Conservation (phyloP, 2,888 invertebrate species). For the Lycaena phlaeas region DNA sequence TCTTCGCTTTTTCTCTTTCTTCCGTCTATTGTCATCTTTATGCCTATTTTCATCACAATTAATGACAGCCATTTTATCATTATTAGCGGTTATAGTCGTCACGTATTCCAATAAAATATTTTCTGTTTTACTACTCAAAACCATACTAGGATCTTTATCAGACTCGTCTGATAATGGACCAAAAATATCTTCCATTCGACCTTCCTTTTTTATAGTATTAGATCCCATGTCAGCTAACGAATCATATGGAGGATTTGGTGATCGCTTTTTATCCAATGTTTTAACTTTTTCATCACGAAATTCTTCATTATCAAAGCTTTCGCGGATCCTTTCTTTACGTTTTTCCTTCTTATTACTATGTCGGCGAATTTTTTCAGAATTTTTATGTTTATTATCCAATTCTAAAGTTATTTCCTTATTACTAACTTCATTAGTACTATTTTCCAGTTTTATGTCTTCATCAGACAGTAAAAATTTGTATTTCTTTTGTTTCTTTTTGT, state of each 20-base stretch:
- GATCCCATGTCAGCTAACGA: constrained; percentile 32
- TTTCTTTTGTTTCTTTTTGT: constrained; percentile 88
- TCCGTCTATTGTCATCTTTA: constrained; percentile 72
- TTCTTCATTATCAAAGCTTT: constrained; percentile 60
- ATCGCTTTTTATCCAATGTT: constrained; percentile 72
- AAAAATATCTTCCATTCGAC: constrained; percentile 91
- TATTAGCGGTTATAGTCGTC: constrained; percentile 23
- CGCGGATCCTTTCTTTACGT: constrained; percentile 71
- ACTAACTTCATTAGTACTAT: constrained; percentile 29
- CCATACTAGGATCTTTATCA: constrained; percentile 39
- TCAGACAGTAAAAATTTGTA: constrained; percentile 79
- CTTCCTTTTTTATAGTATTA: constrained; percentile 75
- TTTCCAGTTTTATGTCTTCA: constrained; percentile 61
- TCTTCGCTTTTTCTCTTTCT: constrained; percentile 76
- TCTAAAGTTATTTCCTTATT: constrained; percentile 23
- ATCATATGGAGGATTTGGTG: constrained; percentile 35
- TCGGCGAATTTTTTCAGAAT: constrained; percentile 65
- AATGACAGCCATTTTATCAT: constrained; percentile 25
- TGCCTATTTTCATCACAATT: constrained; percentile 39
- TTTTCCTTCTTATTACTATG: constrained; percentile 74
- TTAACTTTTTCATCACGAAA: constrained; percentile 70
- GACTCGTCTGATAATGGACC: constrained; percentile 87
- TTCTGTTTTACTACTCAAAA: constrained; percentile 19
- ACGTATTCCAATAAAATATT: constrained; percentile 37
- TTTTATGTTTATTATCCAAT: constrained; percentile 47